phyloP scores from a whole-genome alignment of 2,888 invertebrate species.

The Cerceris rybyensis region DNA sequence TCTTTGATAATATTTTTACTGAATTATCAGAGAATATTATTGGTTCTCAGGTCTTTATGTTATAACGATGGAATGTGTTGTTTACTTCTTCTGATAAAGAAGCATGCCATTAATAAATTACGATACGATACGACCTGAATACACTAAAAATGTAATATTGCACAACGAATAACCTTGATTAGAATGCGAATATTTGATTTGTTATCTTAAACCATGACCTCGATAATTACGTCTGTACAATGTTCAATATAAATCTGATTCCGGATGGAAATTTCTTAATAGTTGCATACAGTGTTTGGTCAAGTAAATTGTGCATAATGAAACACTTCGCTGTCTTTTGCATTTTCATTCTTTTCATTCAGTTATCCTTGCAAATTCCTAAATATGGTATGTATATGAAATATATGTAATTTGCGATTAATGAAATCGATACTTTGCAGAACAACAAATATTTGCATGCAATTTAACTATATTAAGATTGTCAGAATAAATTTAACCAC shows the following conservation, averaged over 20 bases:
- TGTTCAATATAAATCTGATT: slow-evolving; percentile 36
- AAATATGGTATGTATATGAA: slow-evolving; percentile 44
- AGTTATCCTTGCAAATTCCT: slow-evolving; percentile 42
- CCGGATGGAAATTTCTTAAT: slow-evolving; percentile 5
- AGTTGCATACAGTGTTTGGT: slow-evolving; percentile 8
- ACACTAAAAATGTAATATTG: too few relatives aligned
- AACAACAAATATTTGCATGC: too few relatives aligned
- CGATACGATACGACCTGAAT: too few relatives aligned
- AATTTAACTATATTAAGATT: not conserved
- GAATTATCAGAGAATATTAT: too few relatives aligned
- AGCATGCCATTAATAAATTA: too few relatives aligned
- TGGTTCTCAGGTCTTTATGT: too few relatives aligned
- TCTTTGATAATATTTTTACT: too few relatives aligned
- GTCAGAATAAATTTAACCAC: not conserved
- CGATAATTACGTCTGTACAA: not conserved
- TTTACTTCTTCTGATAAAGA: too few relatives aligned
- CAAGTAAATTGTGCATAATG: slow-evolving; percentile 28
- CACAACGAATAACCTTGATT: too few relatives aligned
- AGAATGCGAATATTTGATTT: not conserved
- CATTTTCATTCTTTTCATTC: slow-evolving; percentile 33
- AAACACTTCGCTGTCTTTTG: slow-evolving; percentile 31
- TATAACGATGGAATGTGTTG: too few relatives aligned
- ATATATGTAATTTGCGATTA: not conserved
- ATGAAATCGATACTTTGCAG: too few relatives aligned
- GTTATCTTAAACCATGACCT: not conserved